These are phyloP conservation scores for Leptestheria dahalacensis DNA, from an alignment of 1,140 invertebrate species.

Conservation along the genomic window DNA sequence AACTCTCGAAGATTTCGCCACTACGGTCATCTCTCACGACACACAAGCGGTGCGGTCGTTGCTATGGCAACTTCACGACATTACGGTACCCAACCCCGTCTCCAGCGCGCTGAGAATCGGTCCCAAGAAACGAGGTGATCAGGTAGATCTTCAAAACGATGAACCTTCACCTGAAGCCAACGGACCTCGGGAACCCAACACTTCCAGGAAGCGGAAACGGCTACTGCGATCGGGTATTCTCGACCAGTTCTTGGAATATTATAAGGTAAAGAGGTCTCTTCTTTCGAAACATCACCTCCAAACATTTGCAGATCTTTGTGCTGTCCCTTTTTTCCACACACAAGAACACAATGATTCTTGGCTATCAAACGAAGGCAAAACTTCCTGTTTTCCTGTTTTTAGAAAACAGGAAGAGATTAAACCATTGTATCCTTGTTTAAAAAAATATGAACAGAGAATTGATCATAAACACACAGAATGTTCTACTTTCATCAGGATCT, in stretches of 20 bases:
- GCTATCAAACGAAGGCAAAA: background rate
- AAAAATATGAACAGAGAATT: too few species aligned
- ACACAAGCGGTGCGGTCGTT: slow-evolving; percentile 41
- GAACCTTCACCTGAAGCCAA: background rate
- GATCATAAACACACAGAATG: too few species aligned
- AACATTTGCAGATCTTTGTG: too few species aligned
- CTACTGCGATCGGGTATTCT: slow-evolving; percentile 11
- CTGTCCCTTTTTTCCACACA: too few species aligned
- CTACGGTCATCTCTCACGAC: slow-evolving; percentile 43
- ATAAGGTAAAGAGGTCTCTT: slow-evolving; percentile 9
- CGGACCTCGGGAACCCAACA: background rate
- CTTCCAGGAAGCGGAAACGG: background rate
- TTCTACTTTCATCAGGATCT: too few species aligned
- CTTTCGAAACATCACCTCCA: too few species aligned
- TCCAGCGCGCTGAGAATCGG: background rate
- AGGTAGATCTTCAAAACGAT: background rate
- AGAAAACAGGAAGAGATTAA: background rate
- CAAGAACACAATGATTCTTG: too few species aligned
- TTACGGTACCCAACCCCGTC: slow-evolving; percentile 30
- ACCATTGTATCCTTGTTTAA: background rate
- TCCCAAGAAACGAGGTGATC: background rate
- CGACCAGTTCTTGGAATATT: slow-evolving; percentile 13
- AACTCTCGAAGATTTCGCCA: slow-evolving; percentile 51
- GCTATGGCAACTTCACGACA: slow-evolving; percentile 45
- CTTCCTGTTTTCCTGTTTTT: background rate